phyloP scores from a whole-genome alignment of 37 sponge, comb jelly and placozoan species.

The Theonella swinhoei region DNA sequence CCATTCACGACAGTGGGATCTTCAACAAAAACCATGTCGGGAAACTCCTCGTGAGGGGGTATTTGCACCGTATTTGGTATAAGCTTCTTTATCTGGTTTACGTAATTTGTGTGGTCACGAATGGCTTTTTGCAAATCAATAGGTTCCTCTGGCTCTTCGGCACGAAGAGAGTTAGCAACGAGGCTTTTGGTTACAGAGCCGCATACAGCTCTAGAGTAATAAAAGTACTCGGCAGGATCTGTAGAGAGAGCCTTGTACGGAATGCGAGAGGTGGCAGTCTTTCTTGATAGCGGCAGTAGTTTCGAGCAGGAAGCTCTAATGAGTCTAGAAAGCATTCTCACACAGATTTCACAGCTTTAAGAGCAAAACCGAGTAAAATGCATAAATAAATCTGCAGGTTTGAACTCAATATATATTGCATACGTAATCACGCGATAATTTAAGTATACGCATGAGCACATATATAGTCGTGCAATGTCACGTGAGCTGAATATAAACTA shows the following conservation, averaged over 20 bases:
- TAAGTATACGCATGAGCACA: no score
- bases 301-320: no score
- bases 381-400: no score
- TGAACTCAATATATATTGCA: no score
- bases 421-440: no score
- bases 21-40: conserved; percentile 78
- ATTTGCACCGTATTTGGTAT: conserved; percentile 45
- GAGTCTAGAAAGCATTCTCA: no score
- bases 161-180: conserved; percentile 38
- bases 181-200: conserved; percentile 31
- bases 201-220: conserved; percentile 50
- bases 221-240: conserved; percentile 36
- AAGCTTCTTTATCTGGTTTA: conserved; percentile 39
- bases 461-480: no score
- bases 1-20: conserved; percentile 63
- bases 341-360: no score
- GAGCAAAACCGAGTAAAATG: no score
- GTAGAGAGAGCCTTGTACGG: neutral
- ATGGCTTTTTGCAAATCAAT: conserved; percentile 65
- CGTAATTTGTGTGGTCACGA: conserved; percentile 56
- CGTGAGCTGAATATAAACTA: no score
- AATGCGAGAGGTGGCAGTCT: no score
- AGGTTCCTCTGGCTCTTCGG: conserved; percentile 52
- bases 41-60: conserved; percentile 50
- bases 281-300: no score